Evolutionary conservation across 2,888 invertebrate species (phyloP).

Genomic region (Meiosimyza decipiens): DNA sequence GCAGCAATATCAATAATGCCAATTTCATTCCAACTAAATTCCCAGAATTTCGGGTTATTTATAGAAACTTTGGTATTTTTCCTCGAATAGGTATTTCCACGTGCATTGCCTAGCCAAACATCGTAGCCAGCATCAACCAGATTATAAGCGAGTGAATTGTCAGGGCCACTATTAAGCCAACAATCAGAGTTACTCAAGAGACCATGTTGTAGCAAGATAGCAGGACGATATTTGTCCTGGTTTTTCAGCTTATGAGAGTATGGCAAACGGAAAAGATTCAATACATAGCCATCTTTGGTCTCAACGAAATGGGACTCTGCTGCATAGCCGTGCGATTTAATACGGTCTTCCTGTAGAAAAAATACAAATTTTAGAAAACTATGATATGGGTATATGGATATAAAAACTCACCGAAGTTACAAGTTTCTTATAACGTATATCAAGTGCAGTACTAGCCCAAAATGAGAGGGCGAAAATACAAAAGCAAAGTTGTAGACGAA

Average conservation of each 20-base stretch:
- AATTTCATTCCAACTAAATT: slow-evolving; percentile 87
- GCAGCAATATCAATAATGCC: slow-evolving; percentile 71
- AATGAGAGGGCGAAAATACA: too few relatives aligned
- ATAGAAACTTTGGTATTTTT: slow-evolving; percentile 57
- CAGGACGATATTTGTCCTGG: slow-evolving; percentile 54
- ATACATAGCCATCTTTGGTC: slow-evolving; percentile 59
- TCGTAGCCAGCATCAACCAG: slow-evolving; percentile 62
- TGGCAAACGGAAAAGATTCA: slow-evolving; percentile 61
- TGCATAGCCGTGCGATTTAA: slow-evolving; percentile 69
- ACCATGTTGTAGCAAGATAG: slow-evolving; percentile 70
- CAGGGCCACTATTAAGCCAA: slow-evolving; percentile 55
- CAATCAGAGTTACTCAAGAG: slow-evolving; percentile 62
- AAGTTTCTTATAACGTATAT: slow-evolving; percentile 6
- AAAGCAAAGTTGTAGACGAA: too few relatives aligned
- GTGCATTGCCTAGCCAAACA: slow-evolving; percentile 64
- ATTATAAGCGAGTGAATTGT: slow-evolving; percentile 58
- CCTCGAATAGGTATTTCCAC: slow-evolving; percentile 62
- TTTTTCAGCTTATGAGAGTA: slow-evolving; percentile 55
- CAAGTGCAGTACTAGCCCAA: too few relatives aligned
- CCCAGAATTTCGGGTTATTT: slow-evolving; percentile 57
- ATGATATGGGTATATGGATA: neutral
- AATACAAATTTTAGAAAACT: neutral
- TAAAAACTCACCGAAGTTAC: slow-evolving; percentile 11
- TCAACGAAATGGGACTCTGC: slow-evolving; percentile 73
- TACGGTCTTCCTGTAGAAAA: slow-evolving; percentile 50